These are phyloP conservation scores for Lepidocolaptes lacrymiger DNA, from an alignment of 2,797 vertebrate genomes.

Conservation along the genomic window DNA sequence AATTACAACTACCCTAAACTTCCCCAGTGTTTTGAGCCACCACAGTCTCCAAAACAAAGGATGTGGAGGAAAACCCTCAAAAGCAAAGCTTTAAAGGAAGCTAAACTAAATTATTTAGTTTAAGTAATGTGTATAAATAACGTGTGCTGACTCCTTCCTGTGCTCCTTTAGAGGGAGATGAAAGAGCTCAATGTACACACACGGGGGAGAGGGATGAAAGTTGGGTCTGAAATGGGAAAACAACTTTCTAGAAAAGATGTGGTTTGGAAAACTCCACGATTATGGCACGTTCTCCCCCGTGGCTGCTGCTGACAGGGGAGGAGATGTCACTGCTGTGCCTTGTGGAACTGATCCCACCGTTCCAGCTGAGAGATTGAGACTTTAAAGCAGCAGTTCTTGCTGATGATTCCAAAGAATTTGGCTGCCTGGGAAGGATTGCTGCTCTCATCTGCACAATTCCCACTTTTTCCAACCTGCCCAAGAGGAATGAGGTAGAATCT, in stretches of 20 bases:
- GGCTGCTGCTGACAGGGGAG: background rate
- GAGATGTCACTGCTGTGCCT: background rate
- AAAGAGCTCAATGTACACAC: fast-evolving
- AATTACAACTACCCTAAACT: background rate
- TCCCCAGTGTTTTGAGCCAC: background rate
- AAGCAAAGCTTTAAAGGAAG: background rate
- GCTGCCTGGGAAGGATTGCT: background rate
- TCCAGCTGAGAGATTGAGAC: background rate
- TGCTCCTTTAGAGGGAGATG: background rate
- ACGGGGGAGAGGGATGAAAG: background rate
- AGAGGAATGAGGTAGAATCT: background rate
- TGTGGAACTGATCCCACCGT: background rate
- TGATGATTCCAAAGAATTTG: background rate
- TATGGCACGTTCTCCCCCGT: background rate
- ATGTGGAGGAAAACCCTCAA: background rate
- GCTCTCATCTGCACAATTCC: background rate
- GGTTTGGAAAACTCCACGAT: background rate
- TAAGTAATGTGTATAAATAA: background rate
- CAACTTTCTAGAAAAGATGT: background rate
- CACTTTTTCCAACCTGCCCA: background rate
- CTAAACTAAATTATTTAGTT: background rate
- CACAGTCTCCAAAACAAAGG: background rate
- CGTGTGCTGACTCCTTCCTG: fast-evolving
- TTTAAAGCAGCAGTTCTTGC: background rate
- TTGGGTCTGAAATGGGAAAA: background rate